A percentile compares a stretch with the other conserved stretches of the same genome.
phyloP scores from a whole-genome alignment of 2,888 invertebrate genomes.

The Tubulanus polymorphus region DNA sequence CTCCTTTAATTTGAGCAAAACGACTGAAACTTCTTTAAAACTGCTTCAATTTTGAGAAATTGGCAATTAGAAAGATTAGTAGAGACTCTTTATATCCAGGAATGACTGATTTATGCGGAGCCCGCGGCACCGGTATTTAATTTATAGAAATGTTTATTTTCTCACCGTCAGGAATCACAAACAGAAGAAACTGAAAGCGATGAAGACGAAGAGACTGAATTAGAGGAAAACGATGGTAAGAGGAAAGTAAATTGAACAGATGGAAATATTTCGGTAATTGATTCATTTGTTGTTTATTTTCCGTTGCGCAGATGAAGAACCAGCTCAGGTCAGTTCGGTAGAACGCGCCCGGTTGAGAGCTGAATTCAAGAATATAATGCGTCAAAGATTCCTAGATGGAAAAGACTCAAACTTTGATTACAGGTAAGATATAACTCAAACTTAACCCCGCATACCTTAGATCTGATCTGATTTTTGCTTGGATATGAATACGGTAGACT shows the following conservation, averaged over 20 bases:
- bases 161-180: not conserved
- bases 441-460: not conserved
- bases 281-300: no score
- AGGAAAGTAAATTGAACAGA: not conserved
- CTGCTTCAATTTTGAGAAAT: no score
- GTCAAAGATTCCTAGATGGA: slow-evolving; percentile 77
- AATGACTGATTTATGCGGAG: no score
- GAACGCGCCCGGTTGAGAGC: slow-evolving; percentile 64
- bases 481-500: no score
- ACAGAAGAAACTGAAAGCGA: slow-evolving; percentile 3
- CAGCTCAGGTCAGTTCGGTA: slow-evolving; percentile 26
- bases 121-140: no score
- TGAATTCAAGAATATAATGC: slow-evolving; percentile 83
- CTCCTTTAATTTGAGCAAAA: no score
- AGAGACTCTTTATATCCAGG: no score
- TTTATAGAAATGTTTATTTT: not conserved
- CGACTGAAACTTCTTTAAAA: no score
- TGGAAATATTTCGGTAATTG: no score
- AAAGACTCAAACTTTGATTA: slow-evolving; percentile 81
- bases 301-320: slow-evolving; percentile 9
- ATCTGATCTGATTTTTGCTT: no score
- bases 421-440: slow-evolving; percentile 54
- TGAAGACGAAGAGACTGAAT: slow-evolving; percentile 7
- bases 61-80: no score
- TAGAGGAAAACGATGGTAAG: slow-evolving; percentile 9